A percentile compares a stretch with the other conserved stretches of the same genome.
Evolutionary conservation across 1,140 invertebrate species (phyloP).

Genomic region (Metaphire vulgaris): DNA sequence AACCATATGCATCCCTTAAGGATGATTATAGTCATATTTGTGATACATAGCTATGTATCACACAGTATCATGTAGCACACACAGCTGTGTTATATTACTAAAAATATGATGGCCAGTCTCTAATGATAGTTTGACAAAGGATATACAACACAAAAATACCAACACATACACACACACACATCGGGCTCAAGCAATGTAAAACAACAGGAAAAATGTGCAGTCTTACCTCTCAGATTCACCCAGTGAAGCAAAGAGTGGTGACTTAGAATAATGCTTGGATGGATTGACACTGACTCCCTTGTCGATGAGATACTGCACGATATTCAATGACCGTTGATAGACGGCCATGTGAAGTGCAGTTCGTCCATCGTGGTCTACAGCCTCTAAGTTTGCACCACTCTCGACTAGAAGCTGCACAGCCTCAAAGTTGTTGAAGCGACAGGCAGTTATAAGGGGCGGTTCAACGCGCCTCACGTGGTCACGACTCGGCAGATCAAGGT

Average conservation of each 20-base stretch:
- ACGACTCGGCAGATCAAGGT: background rate
- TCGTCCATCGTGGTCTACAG: background rate
- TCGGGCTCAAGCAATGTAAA: no score
- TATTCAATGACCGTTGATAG: background rate
- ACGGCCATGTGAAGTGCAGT: background rate
- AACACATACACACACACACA: no score
- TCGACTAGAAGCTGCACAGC: background rate
- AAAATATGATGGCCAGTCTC: no score
- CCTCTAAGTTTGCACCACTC: background rate
- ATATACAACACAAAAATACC: no score
- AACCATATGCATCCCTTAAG: no score
- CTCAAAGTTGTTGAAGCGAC: constrained; percentile 1
- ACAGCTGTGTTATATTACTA: no score
- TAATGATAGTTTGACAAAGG: no score
- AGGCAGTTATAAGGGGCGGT: background rate
- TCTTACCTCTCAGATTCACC: background rate
- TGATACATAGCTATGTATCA: no score
- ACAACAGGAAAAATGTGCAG: background rate
- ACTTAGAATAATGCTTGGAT: background rate
- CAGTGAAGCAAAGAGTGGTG: background rate
- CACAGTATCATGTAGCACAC: no score
- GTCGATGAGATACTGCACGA: background rate
- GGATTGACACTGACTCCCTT: background rate
- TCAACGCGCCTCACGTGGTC: background rate
- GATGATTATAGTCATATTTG: no score